Conservation (phyloP, 2,113 vertebrate species). For the Syngnathus scovelli region DNA sequence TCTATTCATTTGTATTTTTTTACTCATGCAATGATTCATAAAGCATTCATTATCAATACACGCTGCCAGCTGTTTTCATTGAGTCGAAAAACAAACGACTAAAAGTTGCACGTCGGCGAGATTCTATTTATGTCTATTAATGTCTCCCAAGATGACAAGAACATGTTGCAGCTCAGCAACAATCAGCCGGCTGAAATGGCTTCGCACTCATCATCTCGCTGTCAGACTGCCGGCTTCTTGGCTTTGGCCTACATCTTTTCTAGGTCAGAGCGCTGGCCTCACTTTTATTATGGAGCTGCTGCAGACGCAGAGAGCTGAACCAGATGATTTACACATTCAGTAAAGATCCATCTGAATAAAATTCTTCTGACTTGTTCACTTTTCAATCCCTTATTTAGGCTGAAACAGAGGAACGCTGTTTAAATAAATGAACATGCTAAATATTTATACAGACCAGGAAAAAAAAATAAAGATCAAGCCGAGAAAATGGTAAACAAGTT, state of each 20-base stretch:
- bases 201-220: slow-evolving; percentile 4
- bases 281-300: slow-evolving; percentile 24
- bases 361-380: background rate
- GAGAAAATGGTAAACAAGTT: background rate
- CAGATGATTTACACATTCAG: background rate
- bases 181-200: background rate
- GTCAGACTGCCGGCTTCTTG: slow-evolving; percentile 16
- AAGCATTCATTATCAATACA: slow-evolving; percentile 54
- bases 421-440: background rate
- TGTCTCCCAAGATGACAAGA: background rate
- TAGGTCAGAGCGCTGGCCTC: slow-evolving; percentile 28
- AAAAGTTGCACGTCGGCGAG: background rate
- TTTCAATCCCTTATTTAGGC: background rate
- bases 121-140: background rate
- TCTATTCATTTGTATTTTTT: slow-evolving; percentile 62
- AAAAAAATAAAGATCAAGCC: background rate
- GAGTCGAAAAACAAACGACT: background rate
- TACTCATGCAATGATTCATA: slow-evolving; percentile 56
- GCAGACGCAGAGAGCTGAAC: background rate
- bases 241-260: slow-evolving; percentile 47
- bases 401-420: background rate
- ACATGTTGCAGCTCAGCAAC: background rate
- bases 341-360: background rate
- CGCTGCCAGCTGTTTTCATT: slow-evolving; percentile 41
- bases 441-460: background rate